Evolutionary conservation across 2,113 vertebrate genomes (phyloP).

Genomic region (Romanogobio albipinnatus): DNA sequence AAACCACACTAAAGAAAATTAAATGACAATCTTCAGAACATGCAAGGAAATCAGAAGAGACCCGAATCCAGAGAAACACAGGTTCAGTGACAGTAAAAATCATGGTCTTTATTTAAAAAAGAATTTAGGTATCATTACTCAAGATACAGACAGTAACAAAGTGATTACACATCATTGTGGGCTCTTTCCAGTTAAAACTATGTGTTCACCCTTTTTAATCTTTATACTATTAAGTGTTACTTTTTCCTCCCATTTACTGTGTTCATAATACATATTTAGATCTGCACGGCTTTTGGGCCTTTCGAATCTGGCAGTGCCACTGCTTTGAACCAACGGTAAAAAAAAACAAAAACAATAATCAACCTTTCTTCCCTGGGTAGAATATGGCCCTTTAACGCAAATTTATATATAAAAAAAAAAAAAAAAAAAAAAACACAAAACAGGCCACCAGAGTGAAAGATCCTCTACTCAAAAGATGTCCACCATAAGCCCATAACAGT

Average conservation of each 20-base stretch:
- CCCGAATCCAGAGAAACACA: background rate
- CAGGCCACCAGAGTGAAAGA: background rate
- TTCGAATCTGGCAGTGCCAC: slow-evolving; percentile 22
- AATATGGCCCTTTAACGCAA: slow-evolving; percentile 34
- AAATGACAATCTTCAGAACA: background rate
- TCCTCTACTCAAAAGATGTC: slow-evolving; percentile 8
- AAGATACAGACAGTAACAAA: slow-evolving; percentile 50
- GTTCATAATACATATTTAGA: slow-evolving; percentile 36
- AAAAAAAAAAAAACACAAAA: background rate
- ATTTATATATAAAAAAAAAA: background rate
- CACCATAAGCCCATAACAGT: slow-evolving; percentile 36
- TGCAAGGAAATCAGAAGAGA: background rate
- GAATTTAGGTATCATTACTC: slow-evolving; percentile 47
- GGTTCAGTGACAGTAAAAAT: slow-evolving; percentile 50
- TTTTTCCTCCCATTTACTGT: slow-evolving; percentile 25
- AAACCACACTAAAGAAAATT: background rate
- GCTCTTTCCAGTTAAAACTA: slow-evolving; percentile 53
- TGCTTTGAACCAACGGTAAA: background rate
- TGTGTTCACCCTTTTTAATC: slow-evolving; percentile 34
- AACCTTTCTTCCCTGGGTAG: slow-evolving; percentile 1
- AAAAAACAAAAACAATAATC: background rate
- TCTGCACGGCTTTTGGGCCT: slow-evolving; percentile 3
- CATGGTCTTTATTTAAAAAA: slow-evolving; percentile 50
- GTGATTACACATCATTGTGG: slow-evolving; percentile 50
- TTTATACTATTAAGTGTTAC: slow-evolving; percentile 44